phyloP scores from a whole-genome alignment of 2,888 invertebrate species.

The Drosophila longiperda region DNA sequence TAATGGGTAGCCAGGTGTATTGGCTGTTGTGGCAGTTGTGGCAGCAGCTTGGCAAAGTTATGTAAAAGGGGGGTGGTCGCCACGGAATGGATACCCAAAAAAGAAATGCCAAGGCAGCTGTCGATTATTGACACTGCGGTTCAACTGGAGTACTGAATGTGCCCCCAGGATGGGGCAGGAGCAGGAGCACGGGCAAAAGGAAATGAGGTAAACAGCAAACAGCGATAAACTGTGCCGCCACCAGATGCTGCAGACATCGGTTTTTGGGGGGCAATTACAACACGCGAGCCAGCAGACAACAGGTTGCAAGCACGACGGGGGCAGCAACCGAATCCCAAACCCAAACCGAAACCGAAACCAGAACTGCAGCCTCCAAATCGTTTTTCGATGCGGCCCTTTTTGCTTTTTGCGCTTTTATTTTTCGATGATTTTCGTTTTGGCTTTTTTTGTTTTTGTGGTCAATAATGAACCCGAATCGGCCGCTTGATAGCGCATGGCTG shows the following conservation, averaged over 20 bases:
- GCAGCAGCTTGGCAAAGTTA: conserved; percentile 53
- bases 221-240: conserved; percentile 69
- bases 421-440: conserved; percentile 37
- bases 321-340: conserved; percentile 13
- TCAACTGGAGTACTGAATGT: conserved; percentile 23
- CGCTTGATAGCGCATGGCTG: conserved; percentile 33
- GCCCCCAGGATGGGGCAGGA: not conserved
- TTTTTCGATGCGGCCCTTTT: conserved; percentile 28
- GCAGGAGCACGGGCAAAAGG: not conserved
- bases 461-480: conserved; percentile 69
- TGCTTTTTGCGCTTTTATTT: conserved; percentile 32
- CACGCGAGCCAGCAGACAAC: conserved; percentile 75
- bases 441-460: conserved; percentile 54
- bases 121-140: conserved; percentile 80
- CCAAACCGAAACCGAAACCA: conserved; percentile 34
- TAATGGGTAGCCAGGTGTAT: conserved; percentile 6
- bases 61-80: conserved; percentile 69
- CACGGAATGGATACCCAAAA: conserved; percentile 37
- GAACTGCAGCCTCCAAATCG: conserved; percentile 26
- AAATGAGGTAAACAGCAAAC: conserved; percentile 29
- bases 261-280: conserved; percentile 68
- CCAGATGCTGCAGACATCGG: conserved; percentile 70
- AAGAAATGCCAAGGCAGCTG: conserved; percentile 71
- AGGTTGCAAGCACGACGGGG: conserved; percentile 48
- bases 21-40: conserved; percentile 7